Evolutionary conservation across 2,888 invertebrate species (phyloP).

Genomic region (Diarsia mendica): DNA sequence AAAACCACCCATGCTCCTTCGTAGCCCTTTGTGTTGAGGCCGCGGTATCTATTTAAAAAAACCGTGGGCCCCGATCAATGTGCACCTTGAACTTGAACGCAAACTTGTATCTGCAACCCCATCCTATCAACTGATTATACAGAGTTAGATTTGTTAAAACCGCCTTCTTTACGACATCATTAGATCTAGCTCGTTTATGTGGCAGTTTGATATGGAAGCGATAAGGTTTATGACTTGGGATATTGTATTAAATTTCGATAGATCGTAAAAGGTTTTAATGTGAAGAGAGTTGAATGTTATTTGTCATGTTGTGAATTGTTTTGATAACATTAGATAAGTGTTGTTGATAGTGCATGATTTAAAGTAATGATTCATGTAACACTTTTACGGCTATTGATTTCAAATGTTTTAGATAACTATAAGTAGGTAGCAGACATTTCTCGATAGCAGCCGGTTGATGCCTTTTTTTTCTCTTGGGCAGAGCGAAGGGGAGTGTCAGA

Average conservation of each 20-base stretch:
- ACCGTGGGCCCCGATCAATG: too few species aligned
- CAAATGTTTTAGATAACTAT: neutral
- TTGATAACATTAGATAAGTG: neutral
- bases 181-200: conserved; percentile 44
- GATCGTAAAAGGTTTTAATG: conserved; percentile 43
- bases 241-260: conserved; percentile 63
- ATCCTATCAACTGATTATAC: conserved; percentile 1
- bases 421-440: neutral
- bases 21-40: too few species aligned
- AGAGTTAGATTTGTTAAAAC: conserved; percentile 22
- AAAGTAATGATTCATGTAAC: neutral
- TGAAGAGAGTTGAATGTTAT: conserved; percentile 24
- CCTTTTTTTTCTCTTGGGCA: too few species aligned
- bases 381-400: neutral
- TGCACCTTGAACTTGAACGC: neutral
- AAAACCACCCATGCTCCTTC: too few species aligned
- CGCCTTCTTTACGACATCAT: conserved; percentile 49
- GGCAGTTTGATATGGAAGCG: conserved; percentile 45
- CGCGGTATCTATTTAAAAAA: too few species aligned
- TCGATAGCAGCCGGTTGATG: neutral
- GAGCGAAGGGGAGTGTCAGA: too few species aligned
- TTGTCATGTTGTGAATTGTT: conserved; percentile 8
- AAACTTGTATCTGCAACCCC: neutral
- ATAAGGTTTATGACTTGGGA: conserved; percentile 54
- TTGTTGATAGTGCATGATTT: neutral